Evolutionary conservation across 2,797 vertebrate genomes (phyloP).

Genomic region (Dermochelys coriacea): DNA sequence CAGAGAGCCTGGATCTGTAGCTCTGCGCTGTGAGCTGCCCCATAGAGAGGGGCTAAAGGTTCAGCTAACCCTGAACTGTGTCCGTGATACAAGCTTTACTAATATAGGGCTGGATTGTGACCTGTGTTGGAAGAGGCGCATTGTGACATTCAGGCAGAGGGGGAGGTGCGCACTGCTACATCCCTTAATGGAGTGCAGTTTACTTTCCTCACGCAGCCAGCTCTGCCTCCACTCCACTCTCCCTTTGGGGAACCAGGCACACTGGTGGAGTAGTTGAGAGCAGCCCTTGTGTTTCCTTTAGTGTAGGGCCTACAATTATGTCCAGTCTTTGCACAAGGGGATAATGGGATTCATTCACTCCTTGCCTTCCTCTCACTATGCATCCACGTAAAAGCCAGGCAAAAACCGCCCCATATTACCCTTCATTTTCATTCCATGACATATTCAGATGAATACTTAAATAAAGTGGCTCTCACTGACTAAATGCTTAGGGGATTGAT

Average conservation of each 20-base stretch:
- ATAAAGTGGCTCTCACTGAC: slow-evolving; percentile 37
- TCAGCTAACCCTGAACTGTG: neutral
- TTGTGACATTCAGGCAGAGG: neutral
- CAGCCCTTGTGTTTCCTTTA: too few species aligned
- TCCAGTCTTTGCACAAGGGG: neutral
- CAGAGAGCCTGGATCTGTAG: too few species aligned
- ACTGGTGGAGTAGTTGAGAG: too few species aligned
- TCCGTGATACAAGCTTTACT: neutral
- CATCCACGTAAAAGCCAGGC: neutral
- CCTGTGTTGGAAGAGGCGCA: neutral
- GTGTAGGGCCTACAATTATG: too few species aligned
- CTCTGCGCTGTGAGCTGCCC: too few species aligned
- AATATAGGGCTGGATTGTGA: neutral
- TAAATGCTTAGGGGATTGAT: slow-evolving; percentile 55
- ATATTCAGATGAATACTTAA: slow-evolving; percentile 51
- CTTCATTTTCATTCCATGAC: slow-evolving; percentile 17
- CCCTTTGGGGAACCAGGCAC: too few species aligned
- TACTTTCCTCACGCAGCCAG: too few species aligned
- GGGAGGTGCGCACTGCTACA: neutral
- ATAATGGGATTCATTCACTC: slow-evolving; percentile 5
- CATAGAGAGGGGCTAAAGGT: rapidly evolving
- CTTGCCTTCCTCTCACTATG: neutral
- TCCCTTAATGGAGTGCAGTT: neutral
- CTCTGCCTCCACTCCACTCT: too few species aligned
- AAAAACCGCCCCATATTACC: neutral